Base-by-base conservation (phyloP, 2,888 invertebrate species). In the Thymelicus acteon region DNA sequence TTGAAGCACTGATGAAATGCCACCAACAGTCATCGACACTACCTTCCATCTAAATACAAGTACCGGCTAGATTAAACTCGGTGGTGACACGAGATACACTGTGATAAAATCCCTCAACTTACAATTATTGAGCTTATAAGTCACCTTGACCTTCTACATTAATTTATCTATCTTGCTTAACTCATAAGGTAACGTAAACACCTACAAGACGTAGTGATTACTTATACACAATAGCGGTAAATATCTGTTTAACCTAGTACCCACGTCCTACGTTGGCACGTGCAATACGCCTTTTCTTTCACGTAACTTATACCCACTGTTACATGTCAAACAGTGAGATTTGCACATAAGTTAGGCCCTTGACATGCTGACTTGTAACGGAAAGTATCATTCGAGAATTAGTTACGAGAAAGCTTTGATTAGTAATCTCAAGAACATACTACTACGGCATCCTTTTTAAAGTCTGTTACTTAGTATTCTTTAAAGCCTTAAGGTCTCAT, bases 301-400 rank as follows among this genome's bases (percentile, higher is more conserved):
- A 13, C 13, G 31, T 57, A 57, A 57, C 31, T 57, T 31, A 8
- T 57, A 13, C 57, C 15, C 49, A 31, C 12, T 39, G 37, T n/a
- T 39, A 37, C 31, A 39, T 58, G n/a, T 58, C 39, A 39, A 39
- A 58, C 39, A 39, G 39, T 58, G n/a, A 39, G 39, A 58, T 58
- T 58, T 58, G 39, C 39, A n/a, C 39, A 39, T 39, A n/a, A 54
- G 19, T 31, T 57, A 57, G 13, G 31, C 57, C 57, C 57, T 57
- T 57, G 31, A 57, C 57, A 57, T 31, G n/a, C 12, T 57, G 24
- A 44, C 5, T 31, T 31, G 19, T 52, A 52, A 24, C 24, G 31
- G 57, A 57, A 31, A 12, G 54, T 54, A 15, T 44, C 44, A 44
- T 19, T 52, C 12, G 8, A 52, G 54, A 39, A 39, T 37, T 7